phyloP scores from a whole-genome alignment of 2,113 vertebrate genomes.

The Natator depressus region DNA sequence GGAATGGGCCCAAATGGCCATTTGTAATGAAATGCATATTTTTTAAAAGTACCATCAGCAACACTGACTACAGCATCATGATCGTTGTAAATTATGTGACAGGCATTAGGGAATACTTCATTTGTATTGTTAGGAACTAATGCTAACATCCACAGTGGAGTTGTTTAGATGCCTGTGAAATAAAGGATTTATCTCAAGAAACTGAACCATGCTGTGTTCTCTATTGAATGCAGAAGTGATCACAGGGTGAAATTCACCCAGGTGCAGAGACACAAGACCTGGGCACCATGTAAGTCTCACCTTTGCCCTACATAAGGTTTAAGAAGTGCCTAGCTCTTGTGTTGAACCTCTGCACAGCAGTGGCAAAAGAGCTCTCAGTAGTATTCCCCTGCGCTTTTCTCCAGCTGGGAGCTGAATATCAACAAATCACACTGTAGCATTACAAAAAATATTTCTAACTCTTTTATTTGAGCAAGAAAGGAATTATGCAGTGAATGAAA shows the following conservation, averaged over 20 bases:
- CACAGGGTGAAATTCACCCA: background rate
- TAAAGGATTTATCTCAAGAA: background rate
- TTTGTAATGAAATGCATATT: background rate
- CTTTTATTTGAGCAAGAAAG: background rate
- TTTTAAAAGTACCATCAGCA: background rate
- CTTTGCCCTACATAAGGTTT: background rate
- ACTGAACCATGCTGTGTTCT: background rate
- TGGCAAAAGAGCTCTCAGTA: background rate
- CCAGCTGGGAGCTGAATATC: background rate
- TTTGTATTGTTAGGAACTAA: background rate
- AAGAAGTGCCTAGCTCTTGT: background rate
- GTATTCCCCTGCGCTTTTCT: background rate
- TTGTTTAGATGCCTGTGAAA: background rate
- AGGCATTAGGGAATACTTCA: background rate
- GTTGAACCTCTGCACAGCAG: background rate
- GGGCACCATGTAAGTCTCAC: background rate
- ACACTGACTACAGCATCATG: background rate
- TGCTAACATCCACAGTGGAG: background rate
- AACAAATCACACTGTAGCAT: background rate
- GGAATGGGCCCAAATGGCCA: background rate
- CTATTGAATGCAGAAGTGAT: background rate
- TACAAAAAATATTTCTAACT: background rate
- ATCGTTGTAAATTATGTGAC: background rate
- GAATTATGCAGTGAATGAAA: conserved; percentile 4
- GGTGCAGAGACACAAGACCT: conserved; percentile 2